These are phyloP conservation scores for Saguinus imperator DNA, from an alignment of 2,113 vertebrate species.

Conservation along the genomic window DNA sequence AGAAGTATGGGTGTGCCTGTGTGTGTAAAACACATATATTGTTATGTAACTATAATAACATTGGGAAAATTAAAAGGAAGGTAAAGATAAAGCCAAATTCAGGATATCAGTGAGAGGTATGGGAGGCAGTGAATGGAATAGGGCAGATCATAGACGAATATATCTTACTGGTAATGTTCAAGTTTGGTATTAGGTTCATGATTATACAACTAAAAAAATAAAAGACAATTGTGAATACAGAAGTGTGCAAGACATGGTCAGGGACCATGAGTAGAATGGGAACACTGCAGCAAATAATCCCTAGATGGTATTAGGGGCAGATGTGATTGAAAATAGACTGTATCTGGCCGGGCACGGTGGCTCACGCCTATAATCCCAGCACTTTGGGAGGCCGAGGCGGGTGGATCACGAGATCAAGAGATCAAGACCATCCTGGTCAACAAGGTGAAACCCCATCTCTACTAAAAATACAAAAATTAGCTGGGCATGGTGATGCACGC, in stretches of 20 bases:
- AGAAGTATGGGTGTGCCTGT: neutral
- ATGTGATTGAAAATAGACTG: constrained; percentile 2
- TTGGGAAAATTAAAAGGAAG: neutral
- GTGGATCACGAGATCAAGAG: too few species aligned
- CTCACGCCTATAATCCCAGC: too few species aligned
- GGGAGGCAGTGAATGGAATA: neutral
- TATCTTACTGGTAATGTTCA: neutral
- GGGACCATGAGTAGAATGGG: neutral
- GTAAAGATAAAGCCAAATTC: neutral
- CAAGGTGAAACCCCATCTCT: too few species aligned
- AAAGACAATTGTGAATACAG: neutral
- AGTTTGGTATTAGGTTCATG: neutral
- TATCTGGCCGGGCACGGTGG: neutral
- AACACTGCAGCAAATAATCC: neutral
- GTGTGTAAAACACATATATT: neutral
- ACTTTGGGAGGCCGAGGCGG: too few species aligned
- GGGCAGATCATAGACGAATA: neutral
- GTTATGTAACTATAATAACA: neutral
- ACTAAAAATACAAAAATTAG: too few species aligned
- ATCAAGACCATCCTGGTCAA: too few species aligned
- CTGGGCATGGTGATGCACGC: too few species aligned
- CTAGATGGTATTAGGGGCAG: neutral
- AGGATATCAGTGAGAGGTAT: neutral
- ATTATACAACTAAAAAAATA: neutral
- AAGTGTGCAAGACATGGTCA: neutral